Conservation (phyloP, 2,113 vertebrate species). For the Alethe castanea region DNA sequence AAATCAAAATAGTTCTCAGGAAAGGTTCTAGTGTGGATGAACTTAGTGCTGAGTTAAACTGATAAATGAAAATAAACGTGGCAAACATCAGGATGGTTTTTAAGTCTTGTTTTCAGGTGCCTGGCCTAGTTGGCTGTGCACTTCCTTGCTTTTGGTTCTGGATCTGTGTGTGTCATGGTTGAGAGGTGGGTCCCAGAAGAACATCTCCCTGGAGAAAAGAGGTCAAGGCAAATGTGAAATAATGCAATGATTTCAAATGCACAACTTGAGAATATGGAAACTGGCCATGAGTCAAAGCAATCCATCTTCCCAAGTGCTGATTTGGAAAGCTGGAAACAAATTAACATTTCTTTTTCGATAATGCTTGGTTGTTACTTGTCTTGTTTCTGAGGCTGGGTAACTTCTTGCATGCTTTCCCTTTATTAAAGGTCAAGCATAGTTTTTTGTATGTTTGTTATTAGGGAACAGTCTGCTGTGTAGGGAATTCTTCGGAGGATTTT, state of each 20-base stretch:
- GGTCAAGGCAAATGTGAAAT: neutral
- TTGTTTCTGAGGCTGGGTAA: neutral
- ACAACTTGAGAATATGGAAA: neutral
- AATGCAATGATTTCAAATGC: neutral
- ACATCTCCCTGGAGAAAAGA: neutral
- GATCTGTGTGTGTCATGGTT: accelerated
- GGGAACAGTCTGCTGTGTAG: neutral
- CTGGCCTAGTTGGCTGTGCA: neutral
- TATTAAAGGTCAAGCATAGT: neutral
- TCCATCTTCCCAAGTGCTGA: neutral
- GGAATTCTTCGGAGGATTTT: slow-evolving; percentile 19
- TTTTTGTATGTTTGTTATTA: neutral
- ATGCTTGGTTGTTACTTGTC: neutral
- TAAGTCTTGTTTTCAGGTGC: neutral
- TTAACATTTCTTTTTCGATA: neutral
- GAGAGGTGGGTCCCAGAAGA: neutral
- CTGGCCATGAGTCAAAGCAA: neutral
- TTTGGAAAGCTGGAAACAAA: neutral
- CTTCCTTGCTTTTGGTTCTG: neutral
- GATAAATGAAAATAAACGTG: neutral
- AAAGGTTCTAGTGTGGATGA: neutral
- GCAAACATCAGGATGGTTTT: neutral
- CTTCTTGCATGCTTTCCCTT: neutral
- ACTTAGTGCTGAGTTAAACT: neutral
- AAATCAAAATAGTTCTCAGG: neutral